Percentiles rank a stretch among this genome's conserved stretches.
phyloP scores from a whole-genome alignment of 2,797 vertebrate genomes.

The Sebastes minor region DNA sequence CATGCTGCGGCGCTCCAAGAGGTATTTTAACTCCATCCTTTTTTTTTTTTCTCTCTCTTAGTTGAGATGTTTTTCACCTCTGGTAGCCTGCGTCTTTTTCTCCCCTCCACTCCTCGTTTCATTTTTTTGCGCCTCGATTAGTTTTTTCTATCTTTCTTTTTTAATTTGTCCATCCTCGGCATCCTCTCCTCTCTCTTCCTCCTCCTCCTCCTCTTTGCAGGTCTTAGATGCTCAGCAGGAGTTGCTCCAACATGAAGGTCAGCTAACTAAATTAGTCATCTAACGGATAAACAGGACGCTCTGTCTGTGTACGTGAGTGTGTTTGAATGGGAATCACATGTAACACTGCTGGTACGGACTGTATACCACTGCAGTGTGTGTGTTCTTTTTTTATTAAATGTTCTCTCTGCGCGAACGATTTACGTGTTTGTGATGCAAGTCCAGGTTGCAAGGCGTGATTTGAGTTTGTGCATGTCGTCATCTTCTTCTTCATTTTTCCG shows the following conservation, averaged over 20 bases:
- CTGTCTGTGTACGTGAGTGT: background rate
- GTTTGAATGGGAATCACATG: background rate
- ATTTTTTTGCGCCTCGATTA: background rate
- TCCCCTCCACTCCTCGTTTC: background rate
- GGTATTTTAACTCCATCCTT: slow-evolving; percentile 64
- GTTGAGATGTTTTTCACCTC: background rate
- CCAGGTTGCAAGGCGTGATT: background rate
- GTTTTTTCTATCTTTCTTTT: background rate
- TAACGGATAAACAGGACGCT: background rate
- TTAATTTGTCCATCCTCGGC: background rate
- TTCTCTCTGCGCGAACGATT: background rate
- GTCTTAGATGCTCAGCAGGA: slow-evolving; percentile 39
- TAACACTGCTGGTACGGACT: background rate
- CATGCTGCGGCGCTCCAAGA: slow-evolving; percentile 91
- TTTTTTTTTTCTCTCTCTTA: background rate
- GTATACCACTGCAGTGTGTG: background rate
- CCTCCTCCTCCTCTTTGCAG: background rate
- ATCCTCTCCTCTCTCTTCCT: background rate
- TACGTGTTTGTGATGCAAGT: background rate
- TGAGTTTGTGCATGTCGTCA: background rate
- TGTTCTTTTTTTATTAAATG: background rate
- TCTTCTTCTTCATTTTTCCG: background rate
- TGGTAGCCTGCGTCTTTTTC: background rate
- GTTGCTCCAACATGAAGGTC: slow-evolving; percentile 45
- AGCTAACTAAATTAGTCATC: slow-evolving; percentile 6